These are phyloP conservation scores for Dynastes maya DNA, from an alignment of 2,888 invertebrate genomes.

Conservation along the genomic window DNA sequence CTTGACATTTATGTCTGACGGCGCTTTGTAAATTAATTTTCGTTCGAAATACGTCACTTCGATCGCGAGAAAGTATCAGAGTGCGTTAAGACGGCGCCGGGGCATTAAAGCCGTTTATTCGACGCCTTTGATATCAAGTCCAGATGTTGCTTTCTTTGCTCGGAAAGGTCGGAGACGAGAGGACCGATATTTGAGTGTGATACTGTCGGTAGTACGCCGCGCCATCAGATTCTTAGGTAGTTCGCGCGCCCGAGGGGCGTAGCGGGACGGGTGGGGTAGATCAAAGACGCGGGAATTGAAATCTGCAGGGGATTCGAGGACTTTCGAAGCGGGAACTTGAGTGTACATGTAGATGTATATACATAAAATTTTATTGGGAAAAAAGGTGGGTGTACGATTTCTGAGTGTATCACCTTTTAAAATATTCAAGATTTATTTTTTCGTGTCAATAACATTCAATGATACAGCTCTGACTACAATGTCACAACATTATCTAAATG, in stretches of 20 bases:
- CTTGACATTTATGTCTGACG: conserved; percentile 48
- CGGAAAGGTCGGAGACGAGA: conserved; percentile 47
- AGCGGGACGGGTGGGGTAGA: conserved; percentile 54
- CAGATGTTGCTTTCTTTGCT: conserved; percentile 65
- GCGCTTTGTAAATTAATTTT: conserved; percentile 50
- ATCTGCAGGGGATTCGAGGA: conserved; percentile 62
- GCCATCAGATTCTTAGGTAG: background rate
- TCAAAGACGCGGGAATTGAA: conserved; percentile 68
- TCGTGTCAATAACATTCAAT: background rate
- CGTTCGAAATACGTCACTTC: conserved; percentile 43
- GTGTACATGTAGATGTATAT: background rate
- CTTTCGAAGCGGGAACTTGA: conserved; percentile 21
- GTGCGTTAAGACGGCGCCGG: conserved; percentile 29
- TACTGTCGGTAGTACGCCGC: conserved; percentile 53
- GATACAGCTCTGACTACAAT: background rate
- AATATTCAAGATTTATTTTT: background rate
- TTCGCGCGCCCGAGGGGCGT: conserved; percentile 53
- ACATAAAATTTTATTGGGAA: conserved; percentile 8
- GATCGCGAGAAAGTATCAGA: conserved; percentile 42
- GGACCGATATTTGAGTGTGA: conserved; percentile 63
- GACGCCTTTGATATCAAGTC: conserved; percentile 65
- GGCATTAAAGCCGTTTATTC: conserved; percentile 49
- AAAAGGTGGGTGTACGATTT: conserved; percentile 19
- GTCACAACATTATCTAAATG: background rate
- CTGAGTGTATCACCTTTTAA: background rate